Percentiles rank a stretch among this genome's conserved stretches.
These are phyloP conservation scores for Lethrus apterus DNA, from an alignment of 1,140 invertebrate species.

Conservation along the genomic window DNA sequence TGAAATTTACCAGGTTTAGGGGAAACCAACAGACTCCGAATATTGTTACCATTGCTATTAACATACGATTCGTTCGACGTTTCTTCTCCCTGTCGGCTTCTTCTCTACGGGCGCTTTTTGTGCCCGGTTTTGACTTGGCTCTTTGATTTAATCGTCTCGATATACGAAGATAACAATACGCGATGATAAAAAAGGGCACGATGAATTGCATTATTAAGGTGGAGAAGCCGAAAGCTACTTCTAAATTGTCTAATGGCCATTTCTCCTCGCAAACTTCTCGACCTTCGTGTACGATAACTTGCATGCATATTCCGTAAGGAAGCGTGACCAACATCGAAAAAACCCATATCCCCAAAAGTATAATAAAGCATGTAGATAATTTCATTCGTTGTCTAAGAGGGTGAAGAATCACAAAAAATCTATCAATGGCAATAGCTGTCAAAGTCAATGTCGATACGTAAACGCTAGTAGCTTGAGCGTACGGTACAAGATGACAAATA, in stretches of 20 bases:
- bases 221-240: slow-evolving; percentile 72
- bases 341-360: slow-evolving; percentile 85
- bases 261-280: slow-evolving; percentile 70
- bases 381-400: slow-evolving; percentile 90
- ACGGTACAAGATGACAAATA: slow-evolving; percentile 84
- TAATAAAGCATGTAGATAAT: slow-evolving; percentile 64
- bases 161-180: slow-evolving; percentile 85
- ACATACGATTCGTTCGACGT: slow-evolving; percentile 81
- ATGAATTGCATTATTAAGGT: slow-evolving; percentile 86
- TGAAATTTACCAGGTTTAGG: slow-evolving; percentile 81
- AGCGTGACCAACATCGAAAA: slow-evolving; percentile 77
- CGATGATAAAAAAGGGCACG: slow-evolving; percentile 88
- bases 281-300: slow-evolving; percentile 21
- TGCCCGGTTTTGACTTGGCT: slow-evolving; percentile 66
- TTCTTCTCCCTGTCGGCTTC: slow-evolving; percentile 64
- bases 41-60: slow-evolving; percentile 92
- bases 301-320: slow-evolving; percentile 85
- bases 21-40: slow-evolving; percentile 94
- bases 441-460: slow-evolving; percentile 93
- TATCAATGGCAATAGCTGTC: slow-evolving; percentile 92
- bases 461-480: slow-evolving; percentile 82
- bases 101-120: slow-evolving; percentile 65
- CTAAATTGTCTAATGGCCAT: slow-evolving; percentile 70
- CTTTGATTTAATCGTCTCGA: slow-evolving; percentile 75
- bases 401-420: slow-evolving; percentile 93